Base-by-base conservation (phyloP, 2,113 vertebrate species). In the Hepsetus odoe region DNA sequence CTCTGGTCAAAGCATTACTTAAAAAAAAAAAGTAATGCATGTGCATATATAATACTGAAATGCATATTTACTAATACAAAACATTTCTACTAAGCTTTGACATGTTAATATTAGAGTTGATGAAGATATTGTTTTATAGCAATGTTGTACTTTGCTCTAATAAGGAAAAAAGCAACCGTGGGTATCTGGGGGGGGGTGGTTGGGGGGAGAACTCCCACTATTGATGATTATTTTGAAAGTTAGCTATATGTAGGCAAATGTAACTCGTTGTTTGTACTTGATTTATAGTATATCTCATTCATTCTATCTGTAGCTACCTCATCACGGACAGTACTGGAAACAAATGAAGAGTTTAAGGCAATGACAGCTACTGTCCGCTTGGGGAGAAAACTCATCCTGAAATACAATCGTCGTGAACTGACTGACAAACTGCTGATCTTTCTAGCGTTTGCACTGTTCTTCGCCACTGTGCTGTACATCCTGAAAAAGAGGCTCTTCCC, bases 371-470 rank as follows among this genome's bases (percentile, higher is more conserved):
- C 96, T 33, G 97, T 99, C 84, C 95, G 96, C 86, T 72, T 95
- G 80, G 97, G 97, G 0, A 89, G 95, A 76, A 98, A 97, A 79
- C 94, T 99, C 33, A 98, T 99, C 79, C 95, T 96, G 0, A 98
- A 98, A 67, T 98, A 97, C 80, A 98, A 98, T 56, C 95, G 97
- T 2, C 89, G 96, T 1, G 97, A 99, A 53, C 92, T 98, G 85
- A 98, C 97, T 0, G 96, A 98, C 92, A 98, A 97, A 73, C 93
- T 99, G 75, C 96, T 98, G 3, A 97, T 98, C 87, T 97, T 98
- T 73, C 92, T 99, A 0, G 97, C 96, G 2, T 82, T 98, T 5
- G 96, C 96, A 26, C 93, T 99, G 2, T 98, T 98, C 86, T 86
- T 98, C 18, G 95, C 95, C 26, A 99, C 97, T 0, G 96, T 99